Evolutionary conservation across 2,113 vertebrate genomes (phyloP).

Genomic region (Corythaixoides concolor): DNA sequence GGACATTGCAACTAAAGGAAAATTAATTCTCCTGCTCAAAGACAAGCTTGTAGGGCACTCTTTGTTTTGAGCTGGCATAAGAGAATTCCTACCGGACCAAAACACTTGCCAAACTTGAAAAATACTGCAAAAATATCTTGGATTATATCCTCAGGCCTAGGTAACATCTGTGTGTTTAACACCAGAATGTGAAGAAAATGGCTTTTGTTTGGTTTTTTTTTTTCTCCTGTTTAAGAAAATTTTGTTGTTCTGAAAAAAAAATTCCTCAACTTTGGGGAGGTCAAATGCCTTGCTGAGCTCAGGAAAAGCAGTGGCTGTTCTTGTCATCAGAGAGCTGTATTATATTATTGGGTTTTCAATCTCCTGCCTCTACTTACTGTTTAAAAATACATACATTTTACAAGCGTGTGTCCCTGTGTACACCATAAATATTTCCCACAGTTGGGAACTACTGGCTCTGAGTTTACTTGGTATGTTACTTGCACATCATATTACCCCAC

Average conservation of each 20-base stretch:
- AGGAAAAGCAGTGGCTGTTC: not conserved
- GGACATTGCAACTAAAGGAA: not conserved
- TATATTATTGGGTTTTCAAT: not conserved
- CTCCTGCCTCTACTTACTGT: not conserved
- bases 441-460: not conserved
- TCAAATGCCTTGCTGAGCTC: not conserved
- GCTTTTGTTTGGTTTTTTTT: not conserved
- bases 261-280: not conserved
- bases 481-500: not conserved
- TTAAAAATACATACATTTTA: not conserved
- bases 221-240: not conserved
- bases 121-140: not conserved
- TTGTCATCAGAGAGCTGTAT: not conserved
- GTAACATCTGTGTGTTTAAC: not conserved
- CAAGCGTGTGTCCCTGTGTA: not conserved
- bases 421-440: not conserved
- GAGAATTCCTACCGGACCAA: not conserved
- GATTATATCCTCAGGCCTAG: not conserved
- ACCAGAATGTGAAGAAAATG: not conserved
- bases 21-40: slow-evolving; percentile 2
- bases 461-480: not conserved
- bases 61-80: not conserved
- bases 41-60: not conserved
- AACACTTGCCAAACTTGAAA: not conserved
- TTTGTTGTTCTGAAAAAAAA: not conserved